phyloP scores from a whole-genome alignment of 1,140 invertebrate genomes.

The Oncopodura yosiiana region DNA sequence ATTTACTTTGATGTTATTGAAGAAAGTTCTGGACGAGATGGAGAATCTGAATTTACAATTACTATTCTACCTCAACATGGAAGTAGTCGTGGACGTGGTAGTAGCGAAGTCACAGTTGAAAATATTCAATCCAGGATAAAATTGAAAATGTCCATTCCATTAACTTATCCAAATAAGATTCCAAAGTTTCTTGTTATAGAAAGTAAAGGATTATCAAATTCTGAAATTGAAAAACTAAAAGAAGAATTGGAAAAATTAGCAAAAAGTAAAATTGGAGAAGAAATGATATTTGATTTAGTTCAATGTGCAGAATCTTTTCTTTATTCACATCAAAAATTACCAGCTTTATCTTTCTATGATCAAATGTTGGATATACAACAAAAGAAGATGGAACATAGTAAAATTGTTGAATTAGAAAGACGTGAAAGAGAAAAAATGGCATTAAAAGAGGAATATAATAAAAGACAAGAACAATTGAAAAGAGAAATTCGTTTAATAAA shows the following conservation, averaged over 20 bases:
- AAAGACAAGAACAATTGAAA: conserved; percentile 54
- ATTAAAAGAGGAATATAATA: conserved; percentile 58
- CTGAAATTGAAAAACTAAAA: conserved; percentile 29
- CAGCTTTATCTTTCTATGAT: conserved; percentile 31
- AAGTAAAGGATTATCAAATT: conserved; percentile 24
- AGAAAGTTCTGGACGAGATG: background rate
- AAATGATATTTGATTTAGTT: conserved; percentile 32
- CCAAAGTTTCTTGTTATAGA: conserved; percentile 21
- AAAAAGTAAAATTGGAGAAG: conserved; percentile 23
- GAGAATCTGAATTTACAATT: conserved; percentile 8
- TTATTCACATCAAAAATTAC: conserved; percentile 29
- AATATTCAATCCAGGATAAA: conserved; percentile 10
- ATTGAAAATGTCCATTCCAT: too few relatives aligned
- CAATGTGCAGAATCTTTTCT: conserved; percentile 25
- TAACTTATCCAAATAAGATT: conserved; percentile 28
- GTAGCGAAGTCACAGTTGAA: conserved; percentile 1
- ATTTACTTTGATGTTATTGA: conserved; percentile 30
- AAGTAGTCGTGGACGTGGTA: conserved; percentile 15
- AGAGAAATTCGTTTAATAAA: conserved; percentile 46
- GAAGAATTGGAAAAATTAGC: conserved; percentile 17
- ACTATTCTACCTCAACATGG: conserved; percentile 25
- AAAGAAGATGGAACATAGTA: conserved; percentile 23
- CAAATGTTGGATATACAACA: conserved; percentile 29
- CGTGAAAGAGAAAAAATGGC: conserved; percentile 41
- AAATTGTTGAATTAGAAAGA: conserved; percentile 13